Conservation (phyloP, 1,140 invertebrate species). For the Drosophila pectinifera region DNA sequence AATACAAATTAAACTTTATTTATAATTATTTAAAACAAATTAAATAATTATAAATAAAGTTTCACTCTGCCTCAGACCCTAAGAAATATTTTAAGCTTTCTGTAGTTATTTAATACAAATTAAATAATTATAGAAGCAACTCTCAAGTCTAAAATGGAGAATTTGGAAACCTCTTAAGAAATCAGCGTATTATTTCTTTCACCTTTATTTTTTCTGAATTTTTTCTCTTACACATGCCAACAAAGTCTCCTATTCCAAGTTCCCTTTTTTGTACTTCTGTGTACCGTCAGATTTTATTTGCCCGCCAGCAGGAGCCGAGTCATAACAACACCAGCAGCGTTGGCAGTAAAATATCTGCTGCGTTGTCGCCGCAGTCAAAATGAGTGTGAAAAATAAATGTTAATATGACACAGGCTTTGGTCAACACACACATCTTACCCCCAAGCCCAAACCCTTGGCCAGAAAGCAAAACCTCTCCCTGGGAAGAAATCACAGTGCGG, state of each 20-base stretch:
- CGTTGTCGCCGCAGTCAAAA: slow-evolving; percentile 74
- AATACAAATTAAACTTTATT: too few relatives aligned
- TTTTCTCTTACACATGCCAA: not conserved
- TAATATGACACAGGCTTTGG: slow-evolving; percentile 56
- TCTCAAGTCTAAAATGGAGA: too few relatives aligned
- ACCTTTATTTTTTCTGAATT: not conserved
- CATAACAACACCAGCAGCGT: slow-evolving; percentile 44
- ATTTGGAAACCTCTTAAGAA: not conserved
- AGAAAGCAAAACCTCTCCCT: not conserved
- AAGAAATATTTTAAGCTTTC: too few relatives aligned
- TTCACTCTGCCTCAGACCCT: too few relatives aligned
- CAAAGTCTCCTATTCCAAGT: not conserved
- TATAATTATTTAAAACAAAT: too few relatives aligned
- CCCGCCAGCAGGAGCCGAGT: slow-evolving; percentile 30
- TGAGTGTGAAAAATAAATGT: slow-evolving; percentile 77
- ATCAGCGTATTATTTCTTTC: not conserved
- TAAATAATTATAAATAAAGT: too few relatives aligned
- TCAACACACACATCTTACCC: slow-evolving; percentile 20
- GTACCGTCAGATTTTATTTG: slow-evolving; percentile 55
- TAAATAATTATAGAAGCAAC: too few relatives aligned
- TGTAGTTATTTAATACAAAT: too few relatives aligned
- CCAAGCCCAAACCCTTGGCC: not conserved
- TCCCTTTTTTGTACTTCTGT: not conserved
- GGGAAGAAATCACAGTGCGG: not conserved
- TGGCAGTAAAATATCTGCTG: slow-evolving; percentile 68